Evolutionary conservation across 2,888 invertebrate genomes (phyloP).

Genomic region (Sceliomorpha sp.): DNA sequence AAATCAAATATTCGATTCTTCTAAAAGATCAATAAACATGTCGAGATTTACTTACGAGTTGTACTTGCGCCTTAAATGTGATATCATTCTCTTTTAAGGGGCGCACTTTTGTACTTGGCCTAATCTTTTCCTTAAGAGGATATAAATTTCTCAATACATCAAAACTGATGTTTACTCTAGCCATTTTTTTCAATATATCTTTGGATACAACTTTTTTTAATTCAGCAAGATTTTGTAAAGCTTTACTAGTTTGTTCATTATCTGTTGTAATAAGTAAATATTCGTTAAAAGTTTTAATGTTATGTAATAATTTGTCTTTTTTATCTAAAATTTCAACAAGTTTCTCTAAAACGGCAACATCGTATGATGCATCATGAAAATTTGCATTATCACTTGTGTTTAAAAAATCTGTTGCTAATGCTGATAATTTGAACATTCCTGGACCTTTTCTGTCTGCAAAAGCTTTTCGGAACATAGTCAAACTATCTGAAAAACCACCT

Average conservation of each 20-base stretch:
- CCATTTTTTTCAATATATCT: slow-evolving; percentile 20
- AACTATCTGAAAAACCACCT: slow-evolving; percentile 36
- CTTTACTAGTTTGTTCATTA: slow-evolving; percentile 2
- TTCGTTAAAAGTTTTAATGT: slow-evolving; percentile 14
- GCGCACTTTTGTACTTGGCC: too few relatives aligned
- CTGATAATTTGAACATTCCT: slow-evolving; percentile 22
- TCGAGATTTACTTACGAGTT: too few relatives aligned
- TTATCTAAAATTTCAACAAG: slow-evolving; percentile 6
- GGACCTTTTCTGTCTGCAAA: slow-evolving; percentile 28
- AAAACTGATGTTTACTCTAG: slow-evolving; percentile 10
- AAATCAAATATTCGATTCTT: too few relatives aligned
- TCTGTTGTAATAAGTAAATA: background rate
- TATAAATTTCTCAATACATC: slow-evolving; percentile 5
- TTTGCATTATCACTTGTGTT: background rate
- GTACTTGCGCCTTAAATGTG: too few relatives aligned
- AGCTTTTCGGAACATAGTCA: slow-evolving; percentile 15
- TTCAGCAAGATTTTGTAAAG: slow-evolving; percentile 1
- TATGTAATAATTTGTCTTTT: slow-evolving; percentile 8
- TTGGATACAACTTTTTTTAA: slow-evolving; percentile 17
- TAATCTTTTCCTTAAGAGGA: too few relatives aligned
- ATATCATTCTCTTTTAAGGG: too few relatives aligned
- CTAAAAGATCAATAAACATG: too few relatives aligned
- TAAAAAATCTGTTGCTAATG: slow-evolving; percentile 31
- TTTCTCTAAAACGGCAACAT: slow-evolving; percentile 19
- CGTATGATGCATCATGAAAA: slow-evolving; percentile 34